Evolutionary conservation across 37 sponge, comb jelly and placozoan species (phyloP).

Genomic region (Aphrocallistes beatrix): DNA sequence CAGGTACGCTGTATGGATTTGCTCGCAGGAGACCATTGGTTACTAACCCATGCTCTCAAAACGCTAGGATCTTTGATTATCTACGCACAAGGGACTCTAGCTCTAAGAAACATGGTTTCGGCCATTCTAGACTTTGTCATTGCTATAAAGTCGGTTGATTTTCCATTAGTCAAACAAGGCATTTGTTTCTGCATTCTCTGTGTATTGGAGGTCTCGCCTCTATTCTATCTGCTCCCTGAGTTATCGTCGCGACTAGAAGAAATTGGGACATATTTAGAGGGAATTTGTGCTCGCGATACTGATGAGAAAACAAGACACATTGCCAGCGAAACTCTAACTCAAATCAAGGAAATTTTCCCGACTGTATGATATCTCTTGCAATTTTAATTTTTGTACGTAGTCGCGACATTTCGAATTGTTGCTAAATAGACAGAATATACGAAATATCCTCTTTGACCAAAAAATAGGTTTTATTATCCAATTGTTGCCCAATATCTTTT

Average conservation of each 20-base stretch:
- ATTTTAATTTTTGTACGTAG: too few relatives aligned
- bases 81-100: neutral
- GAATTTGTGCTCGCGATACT: neutral
- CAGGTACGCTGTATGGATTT: neutral
- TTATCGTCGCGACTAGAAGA: neutral
- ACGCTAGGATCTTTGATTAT: neutral
- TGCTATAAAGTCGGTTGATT: neutral
- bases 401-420: too few relatives aligned
- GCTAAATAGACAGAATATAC: too few relatives aligned
- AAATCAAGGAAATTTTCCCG: too few relatives aligned
- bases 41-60: neutral
- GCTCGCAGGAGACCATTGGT: neutral
- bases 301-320: neutral
- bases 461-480: too few relatives aligned
- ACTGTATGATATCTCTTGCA: too few relatives aligned
- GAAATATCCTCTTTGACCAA: too few relatives aligned
- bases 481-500: too few relatives aligned
- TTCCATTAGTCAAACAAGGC: neutral
- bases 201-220: neutral
- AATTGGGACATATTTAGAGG: neutral
- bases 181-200: constrained; percentile 3
- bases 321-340: neutral
- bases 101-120: neutral
- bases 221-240: neutral
- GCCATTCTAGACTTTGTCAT: neutral